Percentiles rank a stretch among this genome's conserved stretches.
Conservation (phyloP, 2,888 invertebrate species). For the Asteroscopus sphinx region DNA sequence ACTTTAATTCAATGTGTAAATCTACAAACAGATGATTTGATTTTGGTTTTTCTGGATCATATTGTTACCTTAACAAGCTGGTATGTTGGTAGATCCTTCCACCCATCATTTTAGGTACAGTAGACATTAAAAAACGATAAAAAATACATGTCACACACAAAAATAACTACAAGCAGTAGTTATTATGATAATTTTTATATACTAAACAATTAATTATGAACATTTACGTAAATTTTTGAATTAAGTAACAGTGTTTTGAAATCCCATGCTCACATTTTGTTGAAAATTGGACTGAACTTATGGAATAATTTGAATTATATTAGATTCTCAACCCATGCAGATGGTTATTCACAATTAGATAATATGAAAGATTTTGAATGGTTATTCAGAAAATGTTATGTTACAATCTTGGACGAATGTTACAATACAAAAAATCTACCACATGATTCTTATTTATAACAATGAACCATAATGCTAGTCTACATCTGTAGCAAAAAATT, state of each 20-base stretch:
- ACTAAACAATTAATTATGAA: slow-evolving; percentile 14
- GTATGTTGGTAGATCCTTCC: slow-evolving; percentile 92
- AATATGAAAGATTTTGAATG: not conserved
- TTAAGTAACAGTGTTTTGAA: slow-evolving; percentile 16
- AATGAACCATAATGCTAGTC: too few species aligned
- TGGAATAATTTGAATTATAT: slow-evolving; percentile 13
- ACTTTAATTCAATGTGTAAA: slow-evolving; percentile 79
- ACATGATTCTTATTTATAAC: too few species aligned
- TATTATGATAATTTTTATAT: slow-evolving; percentile 46
- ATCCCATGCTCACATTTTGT: slow-evolving; percentile 56
- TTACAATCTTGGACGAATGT: too few species aligned
- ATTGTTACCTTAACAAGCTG: slow-evolving; percentile 91
- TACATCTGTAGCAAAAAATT: too few species aligned
- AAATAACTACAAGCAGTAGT: slow-evolving; percentile 75
- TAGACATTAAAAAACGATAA: slow-evolving; percentile 88
- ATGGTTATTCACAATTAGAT: slow-evolving; percentile 14
- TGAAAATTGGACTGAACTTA: slow-evolving; percentile 4
- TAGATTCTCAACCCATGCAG: slow-evolving; percentile 37
- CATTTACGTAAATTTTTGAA: not conserved
- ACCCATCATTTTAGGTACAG: slow-evolving; percentile 88
- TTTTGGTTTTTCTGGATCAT: slow-evolving; percentile 75
- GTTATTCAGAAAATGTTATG: slow-evolving; percentile 29
- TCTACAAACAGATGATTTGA: slow-evolving; percentile 82
- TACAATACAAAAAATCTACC: too few species aligned
- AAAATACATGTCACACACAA: slow-evolving; percentile 89